Base-by-base conservation (phyloP, 2,888 invertebrate species). In the Steinernema carpocapsae region DNA sequence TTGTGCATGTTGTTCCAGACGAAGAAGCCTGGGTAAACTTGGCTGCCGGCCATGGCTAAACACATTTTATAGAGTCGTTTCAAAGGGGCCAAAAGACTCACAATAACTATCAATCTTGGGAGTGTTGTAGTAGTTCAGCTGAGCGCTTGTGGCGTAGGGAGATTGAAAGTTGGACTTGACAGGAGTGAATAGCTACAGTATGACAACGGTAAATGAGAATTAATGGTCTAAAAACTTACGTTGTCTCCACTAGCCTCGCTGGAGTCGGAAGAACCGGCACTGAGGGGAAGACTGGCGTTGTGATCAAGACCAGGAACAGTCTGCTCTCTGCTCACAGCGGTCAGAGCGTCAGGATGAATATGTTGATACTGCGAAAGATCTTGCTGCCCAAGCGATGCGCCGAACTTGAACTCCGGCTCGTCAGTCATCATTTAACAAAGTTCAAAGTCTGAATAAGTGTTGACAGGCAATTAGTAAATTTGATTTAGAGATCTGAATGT, bases 401-500 rank as follows among this genome's bases (percentile, higher is more conserved):
- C 56, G 56, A 56, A 56, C 56, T 56, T 56, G 56, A 56, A 56
- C 56, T 56, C 56, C 56, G 56, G 24, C 6, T 56, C 56, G 7
- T 56, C 56, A 24, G 26, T 56, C 56, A 56, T 56, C 56, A 26
- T 56, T 51, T 19, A 51, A 19, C 51, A 51, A 51, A 7, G 10
- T 7, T 43, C 14, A 7, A 17, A 48, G 26, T 56, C 56, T 56
- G 56, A 10, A 56, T 10, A 56, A 26, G 56, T 10, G 56, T 56
- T 56, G 56, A 56, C 56, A 56, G 26, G 56, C 56, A 56, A 56
- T 56, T 56, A 56, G 56, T 56, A 56, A 56, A 24, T 56, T 56
- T 56, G 56, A 56, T 56, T 56, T 56, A 56, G 26, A 24, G 56
- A 56, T 10, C 24, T 26, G 56, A 10, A 24, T 6, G n/a, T n/a